These are phyloP conservation scores for Micromussa lordhowensis DNA, from an alignment of 92 coral and sea anemone species.

Conservation along the genomic window DNA sequence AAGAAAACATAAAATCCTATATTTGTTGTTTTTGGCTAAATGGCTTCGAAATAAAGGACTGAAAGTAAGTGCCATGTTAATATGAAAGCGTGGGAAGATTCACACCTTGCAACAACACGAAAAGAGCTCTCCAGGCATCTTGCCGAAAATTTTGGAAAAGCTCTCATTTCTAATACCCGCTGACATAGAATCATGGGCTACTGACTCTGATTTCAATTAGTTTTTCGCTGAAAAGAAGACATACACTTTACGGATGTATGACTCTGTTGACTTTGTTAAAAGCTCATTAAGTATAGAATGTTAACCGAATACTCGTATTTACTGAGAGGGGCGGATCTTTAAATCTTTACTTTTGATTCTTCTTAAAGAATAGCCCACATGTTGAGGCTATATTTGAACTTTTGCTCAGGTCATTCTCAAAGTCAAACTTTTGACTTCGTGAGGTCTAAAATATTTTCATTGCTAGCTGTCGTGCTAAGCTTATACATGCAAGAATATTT, in stretches of 20 bases:
- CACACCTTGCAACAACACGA: background rate
- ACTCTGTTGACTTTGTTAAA: background rate
- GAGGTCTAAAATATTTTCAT: no score
- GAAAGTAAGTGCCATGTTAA: background rate
- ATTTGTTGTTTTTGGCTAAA: background rate
- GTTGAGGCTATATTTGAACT: no score
- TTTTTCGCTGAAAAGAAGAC: background rate
- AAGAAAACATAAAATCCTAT: background rate
- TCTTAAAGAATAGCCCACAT: no score
- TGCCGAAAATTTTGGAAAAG: background rate
- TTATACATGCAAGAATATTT: background rate
- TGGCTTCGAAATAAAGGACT: background rate
- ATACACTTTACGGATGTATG: background rate
- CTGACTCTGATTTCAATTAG: background rate
- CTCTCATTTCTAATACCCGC: background rate
- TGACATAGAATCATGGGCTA: background rate
- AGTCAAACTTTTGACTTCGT: no score
- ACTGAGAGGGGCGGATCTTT: background rate
- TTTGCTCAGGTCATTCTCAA: no score
- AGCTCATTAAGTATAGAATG: background rate
- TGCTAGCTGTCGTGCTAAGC: no score
- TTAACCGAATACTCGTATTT: background rate
- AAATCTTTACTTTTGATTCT: no score
- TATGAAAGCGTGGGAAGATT: background rate
- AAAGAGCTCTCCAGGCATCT: background rate